Evolutionary conservation across 2,113 vertebrate species (phyloP), one percentile per base, ranked within the genome.

Genomic region (Mirounga angustirostris): DNA sequence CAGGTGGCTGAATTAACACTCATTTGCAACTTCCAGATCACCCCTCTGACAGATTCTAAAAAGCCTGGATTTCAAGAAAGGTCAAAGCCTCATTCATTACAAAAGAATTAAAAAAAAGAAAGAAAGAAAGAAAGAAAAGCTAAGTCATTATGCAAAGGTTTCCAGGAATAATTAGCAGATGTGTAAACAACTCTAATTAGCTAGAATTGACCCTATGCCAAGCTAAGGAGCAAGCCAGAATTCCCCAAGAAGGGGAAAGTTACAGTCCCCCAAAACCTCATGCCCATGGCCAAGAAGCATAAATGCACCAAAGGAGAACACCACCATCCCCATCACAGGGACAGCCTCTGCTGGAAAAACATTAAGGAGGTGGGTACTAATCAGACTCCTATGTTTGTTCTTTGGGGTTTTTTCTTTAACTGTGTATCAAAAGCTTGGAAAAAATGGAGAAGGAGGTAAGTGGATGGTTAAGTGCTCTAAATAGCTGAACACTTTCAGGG

Each of bases 181-280:
- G 54, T 73, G 94, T 61, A 91, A 94, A 97, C 65, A 97, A 90
- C 43, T 67, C 63, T 94, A 96, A 97, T 95, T 94, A 96, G 76
- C 54, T 93, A 90, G 63, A 69, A 19, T 21, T 95, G 89, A 91
- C 91, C 69, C n/a, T 78, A 59, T 46, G 89, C 93, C 95, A 93
- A 95, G 54, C 54, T 82, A 59, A 96, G 65, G 69, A 69, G 83
- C 21, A 36, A 63, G 76, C 59, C 30, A 52, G 69, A 94, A 43
- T 79, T 96, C 92, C 84, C 81, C 1, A 9, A 96, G 61, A 69
- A 90, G 19, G 36, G 5, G 19, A 26, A 65, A 59, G 61, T 61
- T 89, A 63, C 10, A 58, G 65, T 65, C 3, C 69, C 96, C 79
- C 22, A 74, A 73, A 74, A 30, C 15, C 52, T 81, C 52, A 78